phyloP scores from a whole-genome alignment of 2,113 vertebrate genomes.

The Tragulus kanchil region DNA sequence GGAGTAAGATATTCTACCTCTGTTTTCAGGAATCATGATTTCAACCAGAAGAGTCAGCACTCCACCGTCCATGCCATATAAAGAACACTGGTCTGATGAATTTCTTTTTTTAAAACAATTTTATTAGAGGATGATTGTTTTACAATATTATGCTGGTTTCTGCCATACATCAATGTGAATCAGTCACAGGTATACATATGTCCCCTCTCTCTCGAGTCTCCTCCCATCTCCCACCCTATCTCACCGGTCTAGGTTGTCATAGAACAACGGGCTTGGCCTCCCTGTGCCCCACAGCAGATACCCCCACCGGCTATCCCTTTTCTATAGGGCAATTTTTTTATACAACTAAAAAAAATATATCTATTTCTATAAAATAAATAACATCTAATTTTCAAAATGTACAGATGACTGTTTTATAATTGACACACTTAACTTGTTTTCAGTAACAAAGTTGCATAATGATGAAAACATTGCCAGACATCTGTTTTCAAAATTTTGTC shows the following conservation, averaged over 20 bases:
- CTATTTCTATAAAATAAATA: slow-evolving; percentile 30
- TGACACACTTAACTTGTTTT: slow-evolving; percentile 60
- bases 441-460: slow-evolving; percentile 67
- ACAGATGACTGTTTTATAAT: slow-evolving; percentile 40
- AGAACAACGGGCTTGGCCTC: background rate
- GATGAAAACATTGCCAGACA: slow-evolving; percentile 72
- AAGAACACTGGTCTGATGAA: background rate
- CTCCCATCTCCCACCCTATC: background rate
- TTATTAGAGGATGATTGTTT: background rate
- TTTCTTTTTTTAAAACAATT: background rate
- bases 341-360: too few species aligned
- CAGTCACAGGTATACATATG: background rate
- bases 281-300: background rate
- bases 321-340: background rate
- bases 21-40: background rate
- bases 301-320: background rate
- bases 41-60: background rate
- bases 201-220: background rate
- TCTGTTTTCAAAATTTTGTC: slow-evolving; percentile 73
- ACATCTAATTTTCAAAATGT: slow-evolving; percentile 53
- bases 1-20: background rate
- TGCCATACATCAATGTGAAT: background rate
- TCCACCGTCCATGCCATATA: background rate
- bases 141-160: background rate
- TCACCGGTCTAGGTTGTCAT: background rate